Conservation (phyloP, 2,888 invertebrate species). For the Teleiodes luculella region DNA sequence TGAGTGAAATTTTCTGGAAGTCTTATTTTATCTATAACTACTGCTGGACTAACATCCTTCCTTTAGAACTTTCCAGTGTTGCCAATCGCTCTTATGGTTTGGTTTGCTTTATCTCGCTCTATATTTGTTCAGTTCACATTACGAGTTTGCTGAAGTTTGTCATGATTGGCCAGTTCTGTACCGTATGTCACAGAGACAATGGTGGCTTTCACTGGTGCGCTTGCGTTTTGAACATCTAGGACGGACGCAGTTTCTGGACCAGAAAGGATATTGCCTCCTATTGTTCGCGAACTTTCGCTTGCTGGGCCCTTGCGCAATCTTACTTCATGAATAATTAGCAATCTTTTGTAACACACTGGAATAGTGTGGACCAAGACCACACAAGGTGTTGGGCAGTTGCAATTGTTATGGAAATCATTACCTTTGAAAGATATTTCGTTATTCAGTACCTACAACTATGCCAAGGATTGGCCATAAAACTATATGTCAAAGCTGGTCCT, state of each 20-base stretch:
- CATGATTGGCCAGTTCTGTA: slow-evolving; percentile 19
- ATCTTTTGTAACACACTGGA: background rate
- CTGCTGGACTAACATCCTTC: too few relatives aligned
- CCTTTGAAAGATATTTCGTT: too few relatives aligned
- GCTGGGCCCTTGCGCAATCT: slow-evolving; percentile 18
- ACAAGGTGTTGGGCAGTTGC: background rate
- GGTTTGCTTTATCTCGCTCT: too few relatives aligned
- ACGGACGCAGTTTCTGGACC: slow-evolving; percentile 70
- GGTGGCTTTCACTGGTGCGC: slow-evolving; percentile 48
- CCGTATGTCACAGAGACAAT: slow-evolving; percentile 46
- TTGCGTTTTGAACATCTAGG: slow-evolving; percentile 54
- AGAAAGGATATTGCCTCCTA: slow-evolving; percentile 63
- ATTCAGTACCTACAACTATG: too few relatives aligned
- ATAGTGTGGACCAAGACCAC: background rate
- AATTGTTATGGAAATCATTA: background rate
- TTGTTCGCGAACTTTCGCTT: slow-evolving; percentile 47
- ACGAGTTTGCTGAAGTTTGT: slow-evolving; percentile 3
- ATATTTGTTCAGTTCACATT: too few relatives aligned
- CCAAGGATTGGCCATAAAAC: too few relatives aligned
- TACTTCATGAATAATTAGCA: slow-evolving; percentile 19
- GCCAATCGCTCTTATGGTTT: too few relatives aligned
- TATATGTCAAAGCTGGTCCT: too few relatives aligned
- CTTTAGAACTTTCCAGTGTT: too few relatives aligned
- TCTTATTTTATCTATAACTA: too few relatives aligned
- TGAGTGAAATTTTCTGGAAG: too few relatives aligned